Conservation (phyloP, 2,888 invertebrate species). For the Pristionchus maxplancki region DNA sequence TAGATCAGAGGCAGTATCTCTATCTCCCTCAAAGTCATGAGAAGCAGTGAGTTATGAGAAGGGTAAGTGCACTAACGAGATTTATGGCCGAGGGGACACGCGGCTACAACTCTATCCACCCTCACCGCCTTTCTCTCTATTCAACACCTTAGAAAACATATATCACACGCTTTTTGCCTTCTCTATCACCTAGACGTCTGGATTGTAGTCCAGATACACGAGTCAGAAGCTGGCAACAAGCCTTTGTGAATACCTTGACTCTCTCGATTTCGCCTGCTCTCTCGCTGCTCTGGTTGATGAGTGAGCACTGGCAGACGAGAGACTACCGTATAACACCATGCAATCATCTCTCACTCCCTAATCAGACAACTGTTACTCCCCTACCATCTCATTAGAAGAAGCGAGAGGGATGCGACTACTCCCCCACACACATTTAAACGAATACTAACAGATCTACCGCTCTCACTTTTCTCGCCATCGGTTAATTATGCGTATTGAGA, state of each 20-base stretch:
- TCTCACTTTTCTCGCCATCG: not conserved
- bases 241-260: not conserved
- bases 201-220: not conserved
- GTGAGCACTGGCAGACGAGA: not conserved
- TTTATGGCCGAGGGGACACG: not conserved
- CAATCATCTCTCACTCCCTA: no score
- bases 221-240: not conserved
- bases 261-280: not conserved
- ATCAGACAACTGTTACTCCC: slow-evolving; percentile 1
- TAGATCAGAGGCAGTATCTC: not conserved
- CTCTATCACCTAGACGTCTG: slow-evolving; percentile 13
- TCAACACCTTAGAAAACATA: slow-evolving; percentile 29
- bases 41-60: not conserved
- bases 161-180: not conserved
- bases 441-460: not conserved
- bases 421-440: not conserved
- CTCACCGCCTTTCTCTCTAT: not conserved
- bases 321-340: not conserved
- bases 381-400: slow-evolving; percentile 28
- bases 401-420: slow-evolving; percentile 2
- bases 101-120: slow-evolving; percentile 22
- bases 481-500: not conserved
- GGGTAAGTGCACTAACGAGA: not conserved
- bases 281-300: not conserved
- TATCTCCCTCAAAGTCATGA: not conserved